phyloP scores from a whole-genome alignment of 2,113 vertebrate species.

The Syngnathus scovelli region DNA sequence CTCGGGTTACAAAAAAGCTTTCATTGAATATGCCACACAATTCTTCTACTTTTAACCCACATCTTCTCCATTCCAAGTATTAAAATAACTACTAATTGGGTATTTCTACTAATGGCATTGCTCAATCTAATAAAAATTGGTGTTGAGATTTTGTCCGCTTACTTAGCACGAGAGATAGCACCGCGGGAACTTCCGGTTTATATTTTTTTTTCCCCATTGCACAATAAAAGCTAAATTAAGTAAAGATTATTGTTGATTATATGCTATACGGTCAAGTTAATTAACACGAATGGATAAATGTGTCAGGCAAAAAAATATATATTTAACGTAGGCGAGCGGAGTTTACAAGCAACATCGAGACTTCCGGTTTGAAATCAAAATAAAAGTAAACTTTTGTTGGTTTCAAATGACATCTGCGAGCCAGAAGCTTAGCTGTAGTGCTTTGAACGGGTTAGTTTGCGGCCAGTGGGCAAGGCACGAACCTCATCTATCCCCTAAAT shows the following conservation, averaged over 20 bases:
- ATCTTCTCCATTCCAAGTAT: neutral
- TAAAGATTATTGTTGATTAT: neutral
- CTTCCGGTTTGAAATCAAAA: neutral
- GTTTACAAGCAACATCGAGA: neutral
- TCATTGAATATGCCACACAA: conserved; percentile 7
- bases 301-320: neutral
- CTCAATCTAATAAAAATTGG: conserved; percentile 9
- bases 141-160: conserved; percentile 28
- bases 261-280: neutral
- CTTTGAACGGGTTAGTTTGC: too few species aligned
- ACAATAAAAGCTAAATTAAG: conserved; percentile 41
- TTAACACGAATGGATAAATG: neutral
- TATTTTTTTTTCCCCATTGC: neutral
- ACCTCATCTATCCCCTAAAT: too few species aligned
- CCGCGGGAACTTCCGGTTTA: conserved; percentile 46
- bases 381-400: neutral
- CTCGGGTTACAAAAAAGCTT: conserved; percentile 35
- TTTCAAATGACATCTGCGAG: too few species aligned
- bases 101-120: neutral
- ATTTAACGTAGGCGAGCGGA: neutral
- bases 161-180: neutral
- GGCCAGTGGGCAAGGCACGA: too few species aligned
- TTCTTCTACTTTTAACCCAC: conserved; percentile 6
- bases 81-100: neutral
- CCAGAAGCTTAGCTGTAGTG: too few species aligned